Evolutionary conservation across 1,140 invertebrate species (phyloP).

Genomic region (Plutomurus gul): DNA sequence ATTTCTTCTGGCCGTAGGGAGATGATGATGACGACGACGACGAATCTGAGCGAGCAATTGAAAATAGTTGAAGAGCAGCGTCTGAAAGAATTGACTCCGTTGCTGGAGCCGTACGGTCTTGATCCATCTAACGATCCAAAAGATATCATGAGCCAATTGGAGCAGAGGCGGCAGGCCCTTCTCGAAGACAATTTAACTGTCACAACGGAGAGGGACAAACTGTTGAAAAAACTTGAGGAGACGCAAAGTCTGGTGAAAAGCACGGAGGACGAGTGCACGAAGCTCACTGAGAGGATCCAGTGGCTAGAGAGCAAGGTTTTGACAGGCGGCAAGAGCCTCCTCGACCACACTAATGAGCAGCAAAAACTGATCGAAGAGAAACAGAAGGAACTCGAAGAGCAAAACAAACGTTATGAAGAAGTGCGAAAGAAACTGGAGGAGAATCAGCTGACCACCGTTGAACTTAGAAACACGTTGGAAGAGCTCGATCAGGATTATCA

Average conservation of each 20-base stretch:
- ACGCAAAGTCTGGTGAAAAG: slow-evolving; percentile 64
- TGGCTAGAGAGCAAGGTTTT: slow-evolving; percentile 86
- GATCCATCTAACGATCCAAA: slow-evolving; percentile 43
- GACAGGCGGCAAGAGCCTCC: slow-evolving; percentile 80
- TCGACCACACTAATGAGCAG: slow-evolving; percentile 71
- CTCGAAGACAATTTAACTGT: slow-evolving; percentile 61
- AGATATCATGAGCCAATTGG: slow-evolving; percentile 56
- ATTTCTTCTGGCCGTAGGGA: background rate
- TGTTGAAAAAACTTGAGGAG: slow-evolving; percentile 64
- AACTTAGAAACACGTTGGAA: slow-evolving; percentile 35
- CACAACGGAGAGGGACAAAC: slow-evolving; percentile 66
- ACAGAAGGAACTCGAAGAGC: slow-evolving; percentile 48
- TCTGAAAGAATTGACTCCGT: slow-evolving; percentile 52
- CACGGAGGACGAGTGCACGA: slow-evolving; percentile 64
- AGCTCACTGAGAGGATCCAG: slow-evolving; percentile 63
- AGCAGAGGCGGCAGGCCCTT: slow-evolving; percentile 62
- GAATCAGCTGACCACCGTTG: slow-evolving; percentile 46
- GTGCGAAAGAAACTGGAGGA: slow-evolving; percentile 47
- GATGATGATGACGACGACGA: background rate
- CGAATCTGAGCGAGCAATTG: slow-evolving; percentile 37
- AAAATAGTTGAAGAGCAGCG: slow-evolving; percentile 52
- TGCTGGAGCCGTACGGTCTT: slow-evolving; percentile 46
- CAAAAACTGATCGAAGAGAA: slow-evolving; percentile 49
- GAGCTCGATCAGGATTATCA: slow-evolving; percentile 25
- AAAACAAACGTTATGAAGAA: slow-evolving; percentile 42